phyloP scores from a whole-genome alignment of 2,113 vertebrate genomes.

The Phyllopteryx taeniolatus region DNA sequence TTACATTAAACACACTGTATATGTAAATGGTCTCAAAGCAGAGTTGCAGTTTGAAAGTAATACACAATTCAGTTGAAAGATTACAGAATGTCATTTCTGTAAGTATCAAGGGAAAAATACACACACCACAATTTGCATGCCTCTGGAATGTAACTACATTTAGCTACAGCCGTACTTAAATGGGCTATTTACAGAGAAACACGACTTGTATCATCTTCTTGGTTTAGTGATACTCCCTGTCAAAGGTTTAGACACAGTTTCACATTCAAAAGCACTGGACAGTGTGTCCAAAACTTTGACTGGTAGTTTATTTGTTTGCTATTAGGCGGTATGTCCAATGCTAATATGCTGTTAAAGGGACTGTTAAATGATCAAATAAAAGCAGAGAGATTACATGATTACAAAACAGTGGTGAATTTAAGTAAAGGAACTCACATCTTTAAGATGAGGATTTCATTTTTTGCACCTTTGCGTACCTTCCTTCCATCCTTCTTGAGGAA shows the following conservation, averaged over 20 bases:
- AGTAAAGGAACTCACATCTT: conserved; percentile 85
- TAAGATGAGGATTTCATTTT: conserved; percentile 96
- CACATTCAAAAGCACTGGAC: neutral
- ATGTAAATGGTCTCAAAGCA: too few relatives aligned
- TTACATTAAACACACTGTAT: neutral
- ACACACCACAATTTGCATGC: too few relatives aligned
- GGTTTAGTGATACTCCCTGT: neutral
- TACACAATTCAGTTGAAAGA: too few relatives aligned
- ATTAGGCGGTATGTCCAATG: neutral
- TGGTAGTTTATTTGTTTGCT: neutral
- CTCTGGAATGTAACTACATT: too few relatives aligned
- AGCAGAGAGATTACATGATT: neutral
- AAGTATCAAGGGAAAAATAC: too few relatives aligned
- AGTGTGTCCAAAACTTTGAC: too few relatives aligned
- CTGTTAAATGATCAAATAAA: conserved; percentile 21
- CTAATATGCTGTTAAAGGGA: conserved; percentile 26
- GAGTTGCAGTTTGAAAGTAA: too few relatives aligned
- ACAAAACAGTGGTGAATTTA: neutral
- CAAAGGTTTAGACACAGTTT: too few relatives aligned
- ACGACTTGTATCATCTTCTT: neutral
- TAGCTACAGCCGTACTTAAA: neutral
- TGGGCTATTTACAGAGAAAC: neutral
- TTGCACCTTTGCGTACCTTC: conserved; percentile 95
- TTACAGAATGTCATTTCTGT: too few relatives aligned
- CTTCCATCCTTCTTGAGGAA: conserved; percentile 96